Evolutionary conservation across 1,140 invertebrate genomes (phyloP).

Genomic region (Drosophila paulistorum): DNA sequence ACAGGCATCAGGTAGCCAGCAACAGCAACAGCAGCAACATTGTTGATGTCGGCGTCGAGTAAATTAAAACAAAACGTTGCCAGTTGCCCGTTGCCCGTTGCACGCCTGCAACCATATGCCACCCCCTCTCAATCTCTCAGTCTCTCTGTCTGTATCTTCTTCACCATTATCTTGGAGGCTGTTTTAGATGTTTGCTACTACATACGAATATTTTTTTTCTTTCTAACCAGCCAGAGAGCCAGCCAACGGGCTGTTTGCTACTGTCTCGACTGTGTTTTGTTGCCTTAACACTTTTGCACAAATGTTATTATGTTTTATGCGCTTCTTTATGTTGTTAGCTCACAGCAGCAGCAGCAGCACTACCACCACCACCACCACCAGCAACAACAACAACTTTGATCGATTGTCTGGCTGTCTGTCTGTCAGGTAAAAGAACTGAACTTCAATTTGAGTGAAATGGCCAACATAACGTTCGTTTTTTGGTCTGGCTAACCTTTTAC

Average conservation of each 20-base stretch:
- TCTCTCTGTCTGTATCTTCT: no score
- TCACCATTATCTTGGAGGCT: conserved; percentile 8
- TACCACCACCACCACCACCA: neutral
- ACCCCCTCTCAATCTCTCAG: conserved; percentile 11
- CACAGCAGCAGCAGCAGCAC: conserved; percentile 17
- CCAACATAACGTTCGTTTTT: conserved; percentile 22
- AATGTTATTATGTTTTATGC: conserved; percentile 74
- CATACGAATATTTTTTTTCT: neutral
- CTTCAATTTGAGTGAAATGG: conserved; percentile 49
- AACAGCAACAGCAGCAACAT: conserved; percentile 38
- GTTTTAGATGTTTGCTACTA: conserved; percentile 31
- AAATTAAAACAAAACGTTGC: conserved; percentile 80
- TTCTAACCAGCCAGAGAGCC: conserved; percentile 24
- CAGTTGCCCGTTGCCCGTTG: conserved; percentile 37
- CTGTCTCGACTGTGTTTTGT: conserved; percentile 61
- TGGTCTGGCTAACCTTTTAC: conserved; percentile 35
- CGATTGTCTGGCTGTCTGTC: conserved; percentile 46
- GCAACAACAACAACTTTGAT: conserved; percentile 54
- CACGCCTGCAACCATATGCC: conserved; percentile 24
- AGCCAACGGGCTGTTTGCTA: conserved; percentile 45
- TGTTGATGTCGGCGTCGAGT: conserved; percentile 64
- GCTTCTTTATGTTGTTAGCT: conserved; percentile 48
- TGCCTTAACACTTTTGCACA: conserved; percentile 74
- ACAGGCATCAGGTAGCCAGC: conserved; percentile 34
- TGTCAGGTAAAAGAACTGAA: conserved; percentile 53